phyloP scores from a whole-genome alignment of 2,888 invertebrate genomes.

The Lacanobia wlatinum region DNA sequence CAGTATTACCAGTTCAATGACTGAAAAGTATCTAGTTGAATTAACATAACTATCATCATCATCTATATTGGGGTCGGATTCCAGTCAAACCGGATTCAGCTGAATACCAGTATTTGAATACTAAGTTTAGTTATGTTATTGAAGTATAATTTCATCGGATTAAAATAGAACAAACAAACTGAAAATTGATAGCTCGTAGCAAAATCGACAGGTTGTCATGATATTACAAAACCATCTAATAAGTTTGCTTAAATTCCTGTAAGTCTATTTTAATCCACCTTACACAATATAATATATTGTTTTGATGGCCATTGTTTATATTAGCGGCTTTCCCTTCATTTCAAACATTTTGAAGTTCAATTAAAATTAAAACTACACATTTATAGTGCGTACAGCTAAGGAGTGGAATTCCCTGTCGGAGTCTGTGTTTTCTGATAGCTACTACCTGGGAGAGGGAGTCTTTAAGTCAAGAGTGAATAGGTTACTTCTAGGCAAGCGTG shows the following conservation, averaged over 20 bases:
- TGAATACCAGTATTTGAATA: no score
- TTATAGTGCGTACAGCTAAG: no score
- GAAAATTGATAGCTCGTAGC: not conserved
- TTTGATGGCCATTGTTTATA: not conserved
- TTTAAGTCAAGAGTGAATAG: no score
- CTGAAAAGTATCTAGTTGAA: not conserved
- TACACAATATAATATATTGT: not conserved
- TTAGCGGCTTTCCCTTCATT: not conserved
- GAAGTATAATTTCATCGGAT: not conserved
- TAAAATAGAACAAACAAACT: not conserved
- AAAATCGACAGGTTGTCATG: not conserved
- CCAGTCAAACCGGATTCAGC: no score
- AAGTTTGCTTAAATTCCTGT: not conserved
- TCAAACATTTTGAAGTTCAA: not conserved
- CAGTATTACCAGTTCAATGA: conserved; percentile 17
- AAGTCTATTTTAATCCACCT: not conserved
- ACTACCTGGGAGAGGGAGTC: no score
- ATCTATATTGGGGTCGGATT: no score
- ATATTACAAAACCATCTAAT: not conserved
- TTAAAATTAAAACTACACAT: not conserved
- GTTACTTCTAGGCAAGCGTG: no score
- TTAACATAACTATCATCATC: not conserved
- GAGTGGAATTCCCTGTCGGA: no score
- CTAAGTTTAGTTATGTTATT: not conserved
- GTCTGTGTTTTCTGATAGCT: no score